phyloP scores from a whole-genome alignment of 2,797 vertebrate genomes.

The Sylvia borin region DNA sequence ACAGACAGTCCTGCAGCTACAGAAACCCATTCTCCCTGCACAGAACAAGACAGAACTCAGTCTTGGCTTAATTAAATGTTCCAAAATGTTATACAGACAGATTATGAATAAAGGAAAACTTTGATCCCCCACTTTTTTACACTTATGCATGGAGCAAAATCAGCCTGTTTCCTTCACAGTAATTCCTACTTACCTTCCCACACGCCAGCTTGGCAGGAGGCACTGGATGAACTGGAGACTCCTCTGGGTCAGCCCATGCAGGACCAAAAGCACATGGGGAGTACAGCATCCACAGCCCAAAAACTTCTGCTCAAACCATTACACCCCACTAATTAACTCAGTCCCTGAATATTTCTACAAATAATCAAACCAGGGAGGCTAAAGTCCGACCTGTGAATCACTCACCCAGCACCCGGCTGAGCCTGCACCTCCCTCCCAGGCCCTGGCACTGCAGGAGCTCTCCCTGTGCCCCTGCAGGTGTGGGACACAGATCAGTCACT shows the following conservation, averaged over 20 bases:
- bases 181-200: background rate
- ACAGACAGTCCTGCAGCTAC: background rate
- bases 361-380: background rate
- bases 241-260: background rate
- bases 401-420: background rate
- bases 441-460: background rate
- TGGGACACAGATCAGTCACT: background rate
- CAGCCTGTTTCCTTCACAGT: background rate
- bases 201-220: background rate
- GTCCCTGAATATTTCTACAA: background rate
- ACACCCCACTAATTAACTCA: background rate
- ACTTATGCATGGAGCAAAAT: background rate
- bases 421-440: background rate
- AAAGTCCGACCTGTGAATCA: background rate
- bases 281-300: background rate
- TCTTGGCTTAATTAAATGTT: background rate
- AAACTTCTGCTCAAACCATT: background rate
- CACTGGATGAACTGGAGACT: background rate
- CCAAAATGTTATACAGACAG: background rate
- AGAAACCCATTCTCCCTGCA: background rate
- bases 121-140: background rate
- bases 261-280: background rate
- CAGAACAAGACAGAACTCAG: background rate
- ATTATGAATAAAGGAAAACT: background rate
- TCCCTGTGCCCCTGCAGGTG: background rate